These are phyloP conservation scores for Pachycephus smyrnensis DNA, from an alignment of 2,888 invertebrate genomes.

Conservation along the genomic window DNA sequence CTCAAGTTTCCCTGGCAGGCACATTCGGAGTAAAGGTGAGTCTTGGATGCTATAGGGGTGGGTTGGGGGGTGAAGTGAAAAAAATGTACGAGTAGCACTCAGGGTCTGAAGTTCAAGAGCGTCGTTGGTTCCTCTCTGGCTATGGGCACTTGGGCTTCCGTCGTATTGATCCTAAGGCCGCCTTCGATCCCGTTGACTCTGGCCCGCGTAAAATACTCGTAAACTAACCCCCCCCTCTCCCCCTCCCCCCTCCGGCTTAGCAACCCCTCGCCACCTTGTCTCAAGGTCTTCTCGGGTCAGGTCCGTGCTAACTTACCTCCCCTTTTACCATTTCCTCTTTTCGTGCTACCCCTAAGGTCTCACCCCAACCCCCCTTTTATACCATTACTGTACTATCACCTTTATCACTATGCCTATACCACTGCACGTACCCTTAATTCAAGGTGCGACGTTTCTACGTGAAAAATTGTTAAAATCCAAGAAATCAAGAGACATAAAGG, in stretches of 20 bases:
- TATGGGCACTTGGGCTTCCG: constrained; percentile 3
- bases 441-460: not conserved
- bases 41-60: not conserved
- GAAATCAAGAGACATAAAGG: no score
- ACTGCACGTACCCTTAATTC: not conserved
- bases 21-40: not conserved
- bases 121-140: not conserved
- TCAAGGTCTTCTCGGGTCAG: constrained; percentile 24
- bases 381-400: not conserved
- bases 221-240: constrained; percentile 15
- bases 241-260: not conserved
- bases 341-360: not conserved
- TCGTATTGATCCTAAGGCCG: constrained; percentile 22
- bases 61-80: not conserved
- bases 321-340: not conserved
- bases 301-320: constrained; percentile 6
- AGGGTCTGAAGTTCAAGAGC: constrained; percentile 9
- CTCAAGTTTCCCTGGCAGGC: not conserved
- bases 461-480: not conserved
- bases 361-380: not conserved
- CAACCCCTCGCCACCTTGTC: constrained; percentile 4
- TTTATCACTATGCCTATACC: not conserved
- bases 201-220: constrained; percentile 24
- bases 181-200: constrained; percentile 23
- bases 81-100: not conserved